A percentile compares a stretch with the other conserved stretches of the same genome.
Conservation (phyloP, 2,113 vertebrate genomes). For the Dryoscopus gambensis region DNA sequence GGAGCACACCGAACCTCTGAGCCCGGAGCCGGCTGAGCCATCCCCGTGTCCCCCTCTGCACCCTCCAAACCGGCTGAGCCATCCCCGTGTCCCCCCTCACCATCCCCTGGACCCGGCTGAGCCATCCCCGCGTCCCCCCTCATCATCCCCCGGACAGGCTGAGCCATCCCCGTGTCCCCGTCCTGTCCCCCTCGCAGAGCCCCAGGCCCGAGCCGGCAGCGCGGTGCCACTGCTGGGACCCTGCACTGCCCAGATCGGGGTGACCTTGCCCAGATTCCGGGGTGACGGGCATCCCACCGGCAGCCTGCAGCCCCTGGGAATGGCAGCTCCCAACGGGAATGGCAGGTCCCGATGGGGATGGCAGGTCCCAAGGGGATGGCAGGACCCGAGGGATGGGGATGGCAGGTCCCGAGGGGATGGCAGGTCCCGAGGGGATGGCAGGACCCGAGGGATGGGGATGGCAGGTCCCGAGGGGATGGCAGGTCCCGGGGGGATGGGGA, state of each 20-base stretch:
- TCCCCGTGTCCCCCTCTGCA: too few species aligned
- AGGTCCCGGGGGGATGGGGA: too few species aligned
- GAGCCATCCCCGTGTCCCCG: background rate
- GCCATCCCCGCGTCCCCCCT: background rate
- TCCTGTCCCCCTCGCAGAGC: background rate
- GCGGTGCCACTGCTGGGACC: background rate
- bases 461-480: too few species aligned
- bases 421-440: background rate
- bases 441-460: too few species aligned
- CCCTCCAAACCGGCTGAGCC: too few species aligned
- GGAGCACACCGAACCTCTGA: rapidly evolving
- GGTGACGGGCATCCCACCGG: background rate
- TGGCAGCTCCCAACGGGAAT: background rate
- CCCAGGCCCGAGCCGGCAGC: background rate
- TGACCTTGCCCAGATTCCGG: background rate
- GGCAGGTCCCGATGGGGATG: too few species aligned
- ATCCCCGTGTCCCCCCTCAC: too few species aligned
- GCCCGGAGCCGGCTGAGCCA: background rate
- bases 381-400: background rate
- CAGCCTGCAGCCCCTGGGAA: background rate
- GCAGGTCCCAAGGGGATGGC: too few species aligned
- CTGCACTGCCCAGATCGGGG: rapidly evolving
- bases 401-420: background rate
- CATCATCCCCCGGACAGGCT: background rate
- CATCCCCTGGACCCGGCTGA: background rate